Percentiles rank a stretch among this genome's conserved stretches.
Evolutionary conservation across 2,888 invertebrate species (phyloP).

Genomic region (Cephus rjabovi): DNA sequence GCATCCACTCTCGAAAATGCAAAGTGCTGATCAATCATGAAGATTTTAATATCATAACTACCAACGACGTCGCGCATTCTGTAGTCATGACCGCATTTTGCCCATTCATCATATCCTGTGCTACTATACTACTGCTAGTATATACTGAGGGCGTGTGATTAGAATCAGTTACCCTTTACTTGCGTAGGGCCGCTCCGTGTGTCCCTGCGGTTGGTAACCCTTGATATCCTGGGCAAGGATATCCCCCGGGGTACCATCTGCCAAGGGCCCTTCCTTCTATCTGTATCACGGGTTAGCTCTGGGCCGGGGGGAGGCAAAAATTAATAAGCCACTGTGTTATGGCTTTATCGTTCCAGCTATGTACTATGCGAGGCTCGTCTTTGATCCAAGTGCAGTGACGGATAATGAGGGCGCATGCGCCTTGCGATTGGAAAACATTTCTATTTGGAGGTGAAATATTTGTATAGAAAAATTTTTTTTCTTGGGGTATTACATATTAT

Average conservation of each 20-base stretch:
- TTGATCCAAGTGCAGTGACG: no score
- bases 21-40: slow-evolving; percentile 53
- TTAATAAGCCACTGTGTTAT: slow-evolving; percentile 42
- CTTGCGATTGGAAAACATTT: no score
- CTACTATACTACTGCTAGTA: slow-evolving; percentile 2
- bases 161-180: slow-evolving; percentile 66
- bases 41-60: slow-evolving; percentile 56
- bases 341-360: slow-evolving; percentile 14
- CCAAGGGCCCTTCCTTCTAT: slow-evolving; percentile 53
- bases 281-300: slow-evolving; percentile 15
- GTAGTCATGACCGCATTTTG: slow-evolving; percentile 59
- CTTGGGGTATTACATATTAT: no score
- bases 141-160: slow-evolving; percentile 60
- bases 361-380: no score
- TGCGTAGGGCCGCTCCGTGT: slow-evolving; percentile 38
- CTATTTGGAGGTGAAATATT: no score
- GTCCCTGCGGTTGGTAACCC: slow-evolving; percentile 53
- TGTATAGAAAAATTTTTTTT: no score
- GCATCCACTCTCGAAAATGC: neutral
- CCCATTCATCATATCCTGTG: slow-evolving; percentile 61
- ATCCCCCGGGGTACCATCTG: slow-evolving; percentile 65
- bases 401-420: no score
- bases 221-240: slow-evolving; percentile 60
- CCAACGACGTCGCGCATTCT: slow-evolving; percentile 39
- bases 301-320: slow-evolving; percentile 32